Conservation (phyloP, 2,888 invertebrate genomes). For the Polydrusus cervinus region DNA sequence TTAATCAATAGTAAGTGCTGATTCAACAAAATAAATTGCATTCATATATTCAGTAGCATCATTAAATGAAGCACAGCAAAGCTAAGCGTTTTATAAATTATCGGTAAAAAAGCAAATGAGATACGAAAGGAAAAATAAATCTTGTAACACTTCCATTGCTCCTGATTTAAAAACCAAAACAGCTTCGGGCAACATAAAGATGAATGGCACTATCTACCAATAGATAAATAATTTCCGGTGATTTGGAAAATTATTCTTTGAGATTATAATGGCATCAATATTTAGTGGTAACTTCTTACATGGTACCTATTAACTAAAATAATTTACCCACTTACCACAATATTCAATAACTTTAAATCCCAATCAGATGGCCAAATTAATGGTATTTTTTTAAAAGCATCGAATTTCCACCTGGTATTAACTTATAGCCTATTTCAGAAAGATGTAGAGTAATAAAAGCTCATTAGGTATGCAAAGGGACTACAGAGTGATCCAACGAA, state of each 20-base stretch:
- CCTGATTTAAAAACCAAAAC: conserved; percentile 45
- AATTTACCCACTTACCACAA: too few relatives aligned
- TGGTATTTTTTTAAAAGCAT: too few relatives aligned
- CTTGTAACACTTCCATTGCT: conserved; percentile 40
- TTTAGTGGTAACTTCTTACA: too few relatives aligned
- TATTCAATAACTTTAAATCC: too few relatives aligned
- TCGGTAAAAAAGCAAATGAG: conserved; percentile 47
- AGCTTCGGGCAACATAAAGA: conserved; percentile 36
- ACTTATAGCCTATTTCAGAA: too few relatives aligned
- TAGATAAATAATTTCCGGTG: conserved; percentile 41
- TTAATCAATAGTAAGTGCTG: conserved; percentile 41
- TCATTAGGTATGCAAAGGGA: too few relatives aligned
- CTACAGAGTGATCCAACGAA: too few relatives aligned
- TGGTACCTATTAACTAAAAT: too few relatives aligned
- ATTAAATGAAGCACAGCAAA: conserved; percentile 41
- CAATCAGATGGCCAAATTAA: too few relatives aligned
- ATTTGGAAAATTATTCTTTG: conserved; percentile 22
- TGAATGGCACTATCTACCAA: conserved; percentile 43
- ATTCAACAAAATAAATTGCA: conserved; percentile 36
- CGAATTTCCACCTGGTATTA: too few relatives aligned
- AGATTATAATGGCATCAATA: too few relatives aligned
- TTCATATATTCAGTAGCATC: conserved; percentile 42
- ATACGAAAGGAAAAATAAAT: conserved; percentile 52
- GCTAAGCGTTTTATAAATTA: conserved; percentile 47
- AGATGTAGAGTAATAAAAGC: too few relatives aligned